phyloP scores from a whole-genome alignment of 2,113 vertebrate genomes.

The Aphyosemion australe region DNA sequence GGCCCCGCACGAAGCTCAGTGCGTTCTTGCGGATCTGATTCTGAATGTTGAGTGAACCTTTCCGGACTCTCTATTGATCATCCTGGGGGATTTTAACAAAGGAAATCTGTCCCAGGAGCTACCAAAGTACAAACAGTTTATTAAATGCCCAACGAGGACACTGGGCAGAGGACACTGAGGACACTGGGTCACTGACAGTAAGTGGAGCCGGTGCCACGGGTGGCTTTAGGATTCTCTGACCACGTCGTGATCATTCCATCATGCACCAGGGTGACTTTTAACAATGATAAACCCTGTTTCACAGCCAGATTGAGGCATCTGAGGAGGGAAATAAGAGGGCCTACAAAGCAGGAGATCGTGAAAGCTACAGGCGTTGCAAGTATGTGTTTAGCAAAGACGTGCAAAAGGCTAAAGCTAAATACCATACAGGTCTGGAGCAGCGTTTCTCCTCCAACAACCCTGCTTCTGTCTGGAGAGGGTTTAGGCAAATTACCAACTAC shows the following conservation, averaged over 20 bases:
- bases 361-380: too few species aligned
- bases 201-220: neutral
- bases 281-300: too few species aligned
- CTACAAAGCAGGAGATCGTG: too few species aligned
- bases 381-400: too few species aligned
- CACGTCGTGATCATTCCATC: neutral
- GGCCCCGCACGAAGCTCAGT: neutral
- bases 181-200: slow-evolving; percentile 4
- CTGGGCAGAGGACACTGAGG: neutral
- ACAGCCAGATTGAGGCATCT: too few species aligned
- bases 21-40: neutral
- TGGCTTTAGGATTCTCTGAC: neutral
- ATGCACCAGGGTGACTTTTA: too few species aligned
- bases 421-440: too few species aligned
- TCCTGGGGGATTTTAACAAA: neutral
- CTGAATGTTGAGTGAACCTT: neutral
- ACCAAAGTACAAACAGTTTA: slow-evolving; percentile 6
- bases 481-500: too few species aligned
- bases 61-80: neutral
- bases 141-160: neutral
- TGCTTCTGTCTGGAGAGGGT: too few species aligned
- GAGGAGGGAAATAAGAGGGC: too few species aligned
- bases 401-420: too few species aligned
- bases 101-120: neutral
- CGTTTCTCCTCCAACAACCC: too few species aligned